A percentile compares a stretch with the other conserved stretches of the same genome.
Conservation (phyloP, 2,797 vertebrate genomes). For the Danio aesculapii region DNA sequence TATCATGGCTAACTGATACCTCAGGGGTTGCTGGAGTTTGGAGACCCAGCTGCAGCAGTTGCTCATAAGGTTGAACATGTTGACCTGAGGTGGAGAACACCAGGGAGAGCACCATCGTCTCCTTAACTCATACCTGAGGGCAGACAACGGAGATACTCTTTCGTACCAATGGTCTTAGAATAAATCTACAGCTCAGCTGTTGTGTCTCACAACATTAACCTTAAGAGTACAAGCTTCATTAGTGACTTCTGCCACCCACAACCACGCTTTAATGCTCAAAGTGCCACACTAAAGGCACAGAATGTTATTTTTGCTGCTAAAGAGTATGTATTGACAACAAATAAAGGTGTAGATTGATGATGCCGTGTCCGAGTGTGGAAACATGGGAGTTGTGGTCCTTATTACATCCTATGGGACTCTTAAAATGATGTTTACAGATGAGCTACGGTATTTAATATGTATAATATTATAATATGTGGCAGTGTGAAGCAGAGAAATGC, state of each 20-base stretch:
- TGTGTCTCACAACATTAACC: slow-evolving; percentile 50
- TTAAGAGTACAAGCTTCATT: slow-evolving; percentile 50
- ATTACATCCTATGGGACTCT: too few species aligned
- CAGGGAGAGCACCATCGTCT: slow-evolving; percentile 79
- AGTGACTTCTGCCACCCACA: not conserved
- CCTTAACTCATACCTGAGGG: slow-evolving; percentile 73
- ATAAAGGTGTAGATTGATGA: too few species aligned
- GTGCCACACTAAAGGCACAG: not conserved
- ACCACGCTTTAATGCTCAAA: not conserved
- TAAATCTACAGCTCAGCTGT: slow-evolving; percentile 43
- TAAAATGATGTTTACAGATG: too few species aligned
- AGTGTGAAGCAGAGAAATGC: too few species aligned
- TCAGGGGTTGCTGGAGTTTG: slow-evolving; percentile 81
- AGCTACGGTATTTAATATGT: too few species aligned
- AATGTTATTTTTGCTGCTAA: too few species aligned
- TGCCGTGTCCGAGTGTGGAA: too few species aligned
- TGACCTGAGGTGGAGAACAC: slow-evolving; percentile 74
- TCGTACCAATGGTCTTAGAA: not conserved
- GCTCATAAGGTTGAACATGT: slow-evolving; percentile 87
- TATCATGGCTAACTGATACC: slow-evolving; percentile 68
- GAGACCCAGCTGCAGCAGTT: slow-evolving; percentile 84
- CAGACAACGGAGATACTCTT: slow-evolving; percentile 11
- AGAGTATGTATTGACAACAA: too few species aligned
- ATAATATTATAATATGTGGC: too few species aligned
- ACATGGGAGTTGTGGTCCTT: too few species aligned